A percentile compares a stretch with the other conserved stretches of the same genome.
phyloP scores from a whole-genome alignment of 1,140 invertebrate species.

The Drosophila nasuta region DNA sequence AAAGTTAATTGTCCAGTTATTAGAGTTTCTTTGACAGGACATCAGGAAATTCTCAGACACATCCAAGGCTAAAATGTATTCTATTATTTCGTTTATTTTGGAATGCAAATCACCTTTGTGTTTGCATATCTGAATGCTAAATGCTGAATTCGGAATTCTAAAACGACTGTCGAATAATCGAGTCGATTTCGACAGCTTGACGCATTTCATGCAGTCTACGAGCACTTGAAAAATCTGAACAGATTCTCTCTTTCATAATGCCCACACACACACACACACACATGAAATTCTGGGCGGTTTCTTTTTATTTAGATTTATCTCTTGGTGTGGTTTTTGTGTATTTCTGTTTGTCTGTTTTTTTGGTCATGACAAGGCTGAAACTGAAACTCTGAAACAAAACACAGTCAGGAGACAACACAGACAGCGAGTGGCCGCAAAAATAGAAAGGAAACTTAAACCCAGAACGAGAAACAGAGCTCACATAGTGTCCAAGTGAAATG shows the following conservation, averaged over 20 bases:
- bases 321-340: slow-evolving; percentile 38
- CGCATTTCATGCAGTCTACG: neutral
- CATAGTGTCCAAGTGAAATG: slow-evolving; percentile 51
- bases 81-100: no score
- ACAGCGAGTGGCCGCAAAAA: slow-evolving; percentile 48
- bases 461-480: slow-evolving; percentile 14
- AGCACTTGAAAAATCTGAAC: slow-evolving; percentile 6
- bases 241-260: slow-evolving; percentile 7
- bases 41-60: no score
- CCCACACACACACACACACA: neutral
- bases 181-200: neutral
- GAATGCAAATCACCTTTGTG: no score
- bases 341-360: slow-evolving; percentile 48
- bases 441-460: slow-evolving; percentile 43
- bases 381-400: slow-evolving; percentile 65
- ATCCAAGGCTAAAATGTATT: no score
- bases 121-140: no score
- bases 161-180: neutral
- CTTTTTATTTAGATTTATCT: slow-evolving; percentile 22
- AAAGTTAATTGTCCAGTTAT: no score
- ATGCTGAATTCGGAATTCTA: no score
- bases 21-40: no score
- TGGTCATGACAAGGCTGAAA: slow-evolving; percentile 64
- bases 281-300: slow-evolving; percentile 8
- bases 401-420: slow-evolving; percentile 4